Conservation (phyloP, 1,140 invertebrate species). For the Tigriopus japonicus region DNA sequence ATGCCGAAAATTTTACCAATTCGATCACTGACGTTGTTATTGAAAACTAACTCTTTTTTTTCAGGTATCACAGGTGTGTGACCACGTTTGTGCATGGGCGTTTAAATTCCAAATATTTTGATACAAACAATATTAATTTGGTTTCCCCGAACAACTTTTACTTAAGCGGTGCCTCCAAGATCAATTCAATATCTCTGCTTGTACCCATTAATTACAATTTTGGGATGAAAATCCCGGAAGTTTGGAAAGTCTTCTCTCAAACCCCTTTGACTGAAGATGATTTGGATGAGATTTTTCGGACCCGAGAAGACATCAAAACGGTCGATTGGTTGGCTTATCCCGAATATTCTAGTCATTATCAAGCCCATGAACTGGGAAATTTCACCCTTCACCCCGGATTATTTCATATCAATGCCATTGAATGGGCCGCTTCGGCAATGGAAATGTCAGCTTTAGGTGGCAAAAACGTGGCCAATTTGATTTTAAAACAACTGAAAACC, state of each 20-base stretch:
- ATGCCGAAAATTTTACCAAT: too few species aligned
- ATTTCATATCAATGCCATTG: constrained; percentile 30
- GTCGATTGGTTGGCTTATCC: constrained; percentile 29
- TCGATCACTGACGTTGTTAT: too few species aligned
- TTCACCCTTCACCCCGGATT: constrained; percentile 25
- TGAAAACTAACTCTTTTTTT: too few species aligned
- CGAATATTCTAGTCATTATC: constrained; percentile 21
- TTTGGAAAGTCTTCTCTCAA: constrained; percentile 26
- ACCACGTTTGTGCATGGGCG: constrained; percentile 3
- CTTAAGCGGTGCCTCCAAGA: not conserved
- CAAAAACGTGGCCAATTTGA: constrained; percentile 25
- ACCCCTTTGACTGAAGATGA: constrained; percentile 20
- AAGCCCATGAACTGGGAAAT: constrained; percentile 21
- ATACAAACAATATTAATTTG: too few species aligned
- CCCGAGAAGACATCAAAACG: constrained; percentile 20
- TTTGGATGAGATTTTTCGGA: constrained; percentile 22
- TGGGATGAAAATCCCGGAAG: constrained; percentile 11
- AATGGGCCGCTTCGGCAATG: constrained; percentile 28
- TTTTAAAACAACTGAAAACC: not conserved
- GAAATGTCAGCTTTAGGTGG: constrained; percentile 28
- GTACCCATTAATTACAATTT: constrained; percentile 19
- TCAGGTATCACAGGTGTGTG: not conserved
- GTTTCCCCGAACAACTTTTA: not conserved
- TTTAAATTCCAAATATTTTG: not conserved
- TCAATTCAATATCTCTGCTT: constrained; percentile 16